A percentile compares a stretch with the other conserved stretches of the same genome.
Conservation (phyloP, 1,140 invertebrate genomes). For the Battus philenor region DNA sequence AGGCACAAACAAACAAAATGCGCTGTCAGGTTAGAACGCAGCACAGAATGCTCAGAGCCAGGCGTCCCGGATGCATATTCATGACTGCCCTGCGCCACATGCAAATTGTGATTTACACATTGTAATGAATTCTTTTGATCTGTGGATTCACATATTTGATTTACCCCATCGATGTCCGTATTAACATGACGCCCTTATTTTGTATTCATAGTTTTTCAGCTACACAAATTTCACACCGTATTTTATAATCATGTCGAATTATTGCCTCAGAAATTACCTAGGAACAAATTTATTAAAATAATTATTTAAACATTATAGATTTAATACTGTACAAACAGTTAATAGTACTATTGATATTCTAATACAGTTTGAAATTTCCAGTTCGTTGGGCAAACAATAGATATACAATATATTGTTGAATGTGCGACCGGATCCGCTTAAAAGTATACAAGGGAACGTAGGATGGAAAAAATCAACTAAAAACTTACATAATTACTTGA, state of each 20-base stretch:
- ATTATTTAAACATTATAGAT: no score
- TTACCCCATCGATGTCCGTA: slow-evolving; percentile 65
- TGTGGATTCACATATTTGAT: slow-evolving; percentile 74
- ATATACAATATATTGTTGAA: not conserved
- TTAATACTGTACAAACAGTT: no score
- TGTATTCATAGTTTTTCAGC: slow-evolving; percentile 67
- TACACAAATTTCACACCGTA: slow-evolving; percentile 24
- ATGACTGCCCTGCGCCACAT: slow-evolving; percentile 66
- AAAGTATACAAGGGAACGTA: slow-evolving; percentile 7
- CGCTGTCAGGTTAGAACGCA: slow-evolving; percentile 33
- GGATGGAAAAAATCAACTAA: slow-evolving; percentile 59
- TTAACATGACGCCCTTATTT: slow-evolving; percentile 62
- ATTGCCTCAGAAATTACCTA: not conserved
- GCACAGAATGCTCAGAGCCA: slow-evolving; percentile 57
- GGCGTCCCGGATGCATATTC: slow-evolving; percentile 69
- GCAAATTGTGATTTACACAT: slow-evolving; percentile 74
- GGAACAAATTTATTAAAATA: no score
- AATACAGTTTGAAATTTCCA: no score
- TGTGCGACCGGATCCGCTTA: not conserved
- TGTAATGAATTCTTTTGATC: slow-evolving; percentile 76
- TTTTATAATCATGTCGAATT: slow-evolving; percentile 24
- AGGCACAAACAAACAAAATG: slow-evolving; percentile 9
- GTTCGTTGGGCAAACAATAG: not conserved
- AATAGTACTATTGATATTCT: no score
- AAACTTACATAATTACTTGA: slow-evolving; percentile 73